phyloP scores from a whole-genome alignment of 2,113 vertebrate species.

The Grus americana region DNA sequence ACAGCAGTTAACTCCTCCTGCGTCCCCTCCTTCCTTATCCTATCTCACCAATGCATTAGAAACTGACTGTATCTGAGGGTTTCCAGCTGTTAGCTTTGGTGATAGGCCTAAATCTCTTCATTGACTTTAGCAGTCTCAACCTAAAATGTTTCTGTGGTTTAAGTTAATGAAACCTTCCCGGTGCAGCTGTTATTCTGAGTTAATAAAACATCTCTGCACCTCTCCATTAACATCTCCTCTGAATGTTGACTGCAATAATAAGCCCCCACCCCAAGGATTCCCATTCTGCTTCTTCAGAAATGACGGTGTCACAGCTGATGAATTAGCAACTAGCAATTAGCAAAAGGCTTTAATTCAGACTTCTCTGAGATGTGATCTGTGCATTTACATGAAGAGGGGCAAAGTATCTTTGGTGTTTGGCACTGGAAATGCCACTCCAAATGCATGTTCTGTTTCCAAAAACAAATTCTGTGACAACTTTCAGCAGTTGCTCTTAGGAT shows the following conservation, averaged over 20 bases:
- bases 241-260: not conserved
- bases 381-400: not conserved
- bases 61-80: not conserved
- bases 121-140: not conserved
- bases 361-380: not conserved
- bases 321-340: not conserved
- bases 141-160: not conserved
- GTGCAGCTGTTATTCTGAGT: not conserved
- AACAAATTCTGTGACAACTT: not conserved
- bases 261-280: not conserved
- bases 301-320: not conserved
- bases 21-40: not conserved
- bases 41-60: not conserved
- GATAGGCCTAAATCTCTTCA: not conserved
- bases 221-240: not conserved
- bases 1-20: not conserved
- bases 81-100: not conserved
- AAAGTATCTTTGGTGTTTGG: not conserved
- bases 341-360: not conserved
- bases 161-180: not conserved
- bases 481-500: not conserved
- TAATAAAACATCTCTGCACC: not conserved
- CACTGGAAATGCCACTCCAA: not conserved
- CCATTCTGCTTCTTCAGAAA: not conserved
- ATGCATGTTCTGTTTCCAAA: not conserved